Base-by-base conservation (phyloP, 2,797 vertebrate genomes). In the Rhinella marina region DNA sequence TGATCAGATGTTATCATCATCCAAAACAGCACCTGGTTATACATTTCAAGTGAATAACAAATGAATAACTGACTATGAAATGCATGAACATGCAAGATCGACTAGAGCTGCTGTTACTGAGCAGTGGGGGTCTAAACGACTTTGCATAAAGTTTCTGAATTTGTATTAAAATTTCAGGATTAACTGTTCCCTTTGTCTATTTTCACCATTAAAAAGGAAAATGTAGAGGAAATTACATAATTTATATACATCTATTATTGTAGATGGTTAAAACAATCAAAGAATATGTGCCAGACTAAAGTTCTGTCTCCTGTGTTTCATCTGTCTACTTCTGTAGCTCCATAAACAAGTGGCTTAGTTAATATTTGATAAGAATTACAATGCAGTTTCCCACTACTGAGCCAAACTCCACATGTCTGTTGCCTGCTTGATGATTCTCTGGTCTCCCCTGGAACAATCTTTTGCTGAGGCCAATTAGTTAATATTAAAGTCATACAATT, bases 391-490 rank as follows among this genome's bases (percentile, higher is more conserved):
- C 25, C 21, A 29, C 68, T 82, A 56, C 70, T 76, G 77, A 57
- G 80, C 57, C 54, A 12, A 27, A 52, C 81, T 84, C 82, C 80
- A 32, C 29, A 56, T 72, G 77, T 72, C 64, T 80, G 32, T 21
- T 41, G 66, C 82, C 32, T 75, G 70, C 70, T 82, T 86, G 64
- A 86, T 77, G 29, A 82, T 78, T 82, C 61, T 72, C 21, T 57
- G 3, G 21, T 59, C 78, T 86, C 27, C 61, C 66, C 66, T 84
- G 68, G 62, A 88, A 80, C 82, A 76, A 52, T 85, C 82, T 70
- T 64, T 59, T 25, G 13, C 64, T 66, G 73, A 78, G 81, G 64
- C 88, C 85, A 89, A 89, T 89, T 89, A 89, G 88, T 89, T 89
- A 86, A 83, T 87, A 88, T 84, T 87, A 87, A 90, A 86, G 85